Evolutionary conservation across 2,113 vertebrate species (phyloP), one percentile per base, ranked within the genome.

Genomic region (Melanerpes formicivorus): DNA sequence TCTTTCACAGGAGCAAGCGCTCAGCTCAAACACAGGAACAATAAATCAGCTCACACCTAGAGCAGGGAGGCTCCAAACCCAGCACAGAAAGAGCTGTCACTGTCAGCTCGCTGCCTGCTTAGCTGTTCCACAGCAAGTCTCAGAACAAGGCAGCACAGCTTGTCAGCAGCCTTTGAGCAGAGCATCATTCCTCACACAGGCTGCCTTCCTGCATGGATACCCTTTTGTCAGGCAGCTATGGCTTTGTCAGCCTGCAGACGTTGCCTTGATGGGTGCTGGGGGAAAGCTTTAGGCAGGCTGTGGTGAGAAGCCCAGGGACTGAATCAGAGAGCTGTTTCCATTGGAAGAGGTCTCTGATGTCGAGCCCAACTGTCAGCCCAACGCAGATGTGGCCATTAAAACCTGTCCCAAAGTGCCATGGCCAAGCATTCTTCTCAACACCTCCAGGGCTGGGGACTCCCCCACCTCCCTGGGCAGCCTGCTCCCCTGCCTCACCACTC

Each of bases 91-190:
- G 64, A 90, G 87, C 74, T 90, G 82, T 91, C 3, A 2, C 94
- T 83, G 82, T 87, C 95, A 95, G 84, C 73, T 90, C 76, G 78
- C 90, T 79, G 91, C 37, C 59, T 50, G 80, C 25, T 67, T 64
- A 15, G 26, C 21, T 78, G 84, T 90, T 94, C 60, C 85, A 18
- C 58, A 23, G 46, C 69, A 75, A 58, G 89, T 50, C 80, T 88
- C 70, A 56, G 87, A 92, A 95, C 87, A 59, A 79, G 87, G 96
- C 80, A 86, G 30, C 64, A n/a, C 77, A 85, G 89, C 91, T 93
- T 74, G 87, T 89, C 91, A 74, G 34, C 56, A 27, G 4, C 62
- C 62, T 27, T 69, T 90, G 84, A 93, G 69, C 22, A 63, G 65
- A 29, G 72, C 50, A 40, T 75, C 73, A 85, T 91, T 70, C 62